Base-by-base conservation (phyloP, 2,888 invertebrate genomes). In the Hesperia comma region DNA sequence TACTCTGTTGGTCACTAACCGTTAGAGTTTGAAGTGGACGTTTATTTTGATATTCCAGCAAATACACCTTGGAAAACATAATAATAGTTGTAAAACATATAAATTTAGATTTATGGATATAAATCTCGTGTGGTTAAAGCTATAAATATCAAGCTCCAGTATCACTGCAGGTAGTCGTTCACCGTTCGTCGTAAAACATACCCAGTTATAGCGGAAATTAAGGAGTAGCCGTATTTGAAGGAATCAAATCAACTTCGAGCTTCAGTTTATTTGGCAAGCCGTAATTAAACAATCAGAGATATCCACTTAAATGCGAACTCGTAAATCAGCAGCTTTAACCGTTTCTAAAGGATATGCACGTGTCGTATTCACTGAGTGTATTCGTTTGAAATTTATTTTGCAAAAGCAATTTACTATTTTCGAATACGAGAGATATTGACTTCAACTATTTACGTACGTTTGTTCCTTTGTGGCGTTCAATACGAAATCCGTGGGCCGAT, bases 201-300 rank as follows among this genome's bases (percentile, higher is more conserved):
- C 64, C 17, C 49, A 63, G 21, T 53, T 63, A 57, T 37, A 63
- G 57, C 57, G 40, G 56, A 63, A 57, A 57, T 57, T 63, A 40
- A 57, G 40, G 56, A 49, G 57, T 51, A 57, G 40, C 21, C 57
- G 51, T 58, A 64, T 68, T 68, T 72, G 60, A 17, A 63, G 66
- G 57, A 68, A 72, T 70, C 61, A 69, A 69, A 68, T 70, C 70
- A 54, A 51, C 66, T 62, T 26, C 54, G 56, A 62, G 33, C 43
- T 37, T 41, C 54, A 63, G 61, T 69, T 71, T 69, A 71, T 82
- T 82, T 77, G 74, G 74, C 73, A 67, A 70, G 49, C 72, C 71
- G 78, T 86, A 84, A 86, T 86, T 85, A 85, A 82, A 86, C 80
- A 81, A 81, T 83, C 82, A 77, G 76, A 76, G 77, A 77, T 77